Evolutionary conservation across 2,113 vertebrate species (phyloP).

Genomic region (Felis chaus): DNA sequence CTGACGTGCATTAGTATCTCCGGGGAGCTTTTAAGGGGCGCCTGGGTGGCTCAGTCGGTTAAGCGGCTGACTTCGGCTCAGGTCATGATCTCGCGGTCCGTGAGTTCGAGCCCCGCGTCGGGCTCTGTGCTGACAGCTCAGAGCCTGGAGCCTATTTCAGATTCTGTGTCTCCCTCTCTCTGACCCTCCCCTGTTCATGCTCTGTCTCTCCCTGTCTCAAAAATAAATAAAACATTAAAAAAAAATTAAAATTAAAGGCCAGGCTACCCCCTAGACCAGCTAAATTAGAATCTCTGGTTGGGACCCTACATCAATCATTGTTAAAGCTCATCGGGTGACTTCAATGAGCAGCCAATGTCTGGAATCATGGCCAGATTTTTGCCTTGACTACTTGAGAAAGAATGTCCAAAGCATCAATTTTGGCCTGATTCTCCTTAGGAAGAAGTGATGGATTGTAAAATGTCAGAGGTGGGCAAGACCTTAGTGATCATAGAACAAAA

Average conservation of each 20-base stretch:
- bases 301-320: neutral
- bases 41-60: too few relatives aligned
- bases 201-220: too few relatives aligned
- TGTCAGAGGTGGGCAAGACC: neutral
- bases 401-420: neutral
- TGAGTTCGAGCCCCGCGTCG: rapidly evolving
- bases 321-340: neutral
- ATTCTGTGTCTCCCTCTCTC: too few relatives aligned
- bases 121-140: too few relatives aligned
- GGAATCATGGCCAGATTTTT: neutral
- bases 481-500: neutral
- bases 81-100: too few relatives aligned
- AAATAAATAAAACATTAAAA: too few relatives aligned
- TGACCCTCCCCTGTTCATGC: too few relatives aligned
- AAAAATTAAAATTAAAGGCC: too few relatives aligned
- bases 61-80: too few relatives aligned
- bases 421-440: neutral
- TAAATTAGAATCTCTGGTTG: neutral
- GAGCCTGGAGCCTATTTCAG: too few relatives aligned
- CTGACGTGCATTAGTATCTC: neutral
- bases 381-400: neutral
- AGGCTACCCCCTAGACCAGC: neutral
- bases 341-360: neutral
- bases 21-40: neutral
- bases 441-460: neutral